Evolutionary conservation across 2,888 invertebrate species (phyloP), one percentile per base, ranked within the genome.

Genomic region (Drosophila limbata): DNA sequence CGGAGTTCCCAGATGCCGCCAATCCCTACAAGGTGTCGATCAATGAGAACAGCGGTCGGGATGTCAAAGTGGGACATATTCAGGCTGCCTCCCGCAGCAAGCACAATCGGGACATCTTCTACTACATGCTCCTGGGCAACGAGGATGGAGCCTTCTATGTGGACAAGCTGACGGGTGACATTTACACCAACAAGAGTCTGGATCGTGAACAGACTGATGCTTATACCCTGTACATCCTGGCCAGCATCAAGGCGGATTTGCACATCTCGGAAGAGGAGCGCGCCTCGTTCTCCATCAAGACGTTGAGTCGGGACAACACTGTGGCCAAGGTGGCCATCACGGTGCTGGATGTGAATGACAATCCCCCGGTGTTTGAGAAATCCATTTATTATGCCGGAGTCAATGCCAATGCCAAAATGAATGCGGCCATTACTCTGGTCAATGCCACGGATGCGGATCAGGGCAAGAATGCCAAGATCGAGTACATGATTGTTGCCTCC

Each of bases 311-410:
- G 44, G 96, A 97, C 76, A 94, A 94, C 50, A 95, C 96, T 50
- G 94, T 97, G 17, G 95, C 96, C 0, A 94, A 94, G 59, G 95
- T 97, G 1, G 94, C 93, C 59, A 94, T 98, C 39, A 94, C 93
- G 3, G 94, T 98, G 5, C 93, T 95, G 25, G 98, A 98, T 90
- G 95, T 96, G 56, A 98, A 98, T 84, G 98, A 98, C 88, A 97
- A 97, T 91, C 94, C 95, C 5, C 98, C 98, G 0, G 93, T 94
- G 42, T 97, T 97, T 88, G 94, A 94, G 55, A 93, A 94, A 69
- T 87, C 92, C 4, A 77, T 90, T 1, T 93, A 93, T 69, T 93
- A 91, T 87, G 92, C 93, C 91, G 96, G 96, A 4, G 94, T 97
- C 15, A 96, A 96, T 91, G 95, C 96, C 47, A 96, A 96, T 92